Conservation (phyloP, 2,888 invertebrate genomes). For the Tinea semifulvella region DNA sequence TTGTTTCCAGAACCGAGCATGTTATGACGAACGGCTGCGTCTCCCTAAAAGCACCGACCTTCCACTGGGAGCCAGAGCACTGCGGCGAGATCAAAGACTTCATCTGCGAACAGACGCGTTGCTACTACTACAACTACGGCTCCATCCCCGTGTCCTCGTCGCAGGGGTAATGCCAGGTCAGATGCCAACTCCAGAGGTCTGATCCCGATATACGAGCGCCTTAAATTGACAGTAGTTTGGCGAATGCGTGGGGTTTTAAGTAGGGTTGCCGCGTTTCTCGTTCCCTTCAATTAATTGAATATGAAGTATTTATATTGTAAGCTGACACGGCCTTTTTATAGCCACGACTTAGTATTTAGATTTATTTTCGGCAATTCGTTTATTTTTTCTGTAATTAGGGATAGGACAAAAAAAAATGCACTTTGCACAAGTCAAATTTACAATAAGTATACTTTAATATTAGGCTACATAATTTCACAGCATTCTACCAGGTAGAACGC, state of each 20-base stretch:
- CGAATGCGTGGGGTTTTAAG: not conserved
- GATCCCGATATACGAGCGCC: slow-evolving; percentile 59
- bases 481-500: too few relatives aligned
- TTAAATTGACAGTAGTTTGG: slow-evolving; percentile 22
- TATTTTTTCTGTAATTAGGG: too few relatives aligned
- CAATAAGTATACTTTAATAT: too few relatives aligned
- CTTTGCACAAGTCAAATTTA: too few relatives aligned
- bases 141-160: slow-evolving; percentile 88
- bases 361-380: too few relatives aligned
- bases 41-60: slow-evolving; percentile 77
- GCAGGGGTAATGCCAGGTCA: slow-evolving; percentile 92
- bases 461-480: too few relatives aligned
- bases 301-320: too few relatives aligned
- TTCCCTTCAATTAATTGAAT: not conserved
- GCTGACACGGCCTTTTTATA: too few relatives aligned
- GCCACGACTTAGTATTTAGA: too few relatives aligned
- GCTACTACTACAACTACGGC: slow-evolving; percentile 91
- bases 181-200: slow-evolving; percentile 68
- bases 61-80: slow-evolving; percentile 85
- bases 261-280: not conserved
- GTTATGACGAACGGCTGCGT: slow-evolving; percentile 77
- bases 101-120: slow-evolving; percentile 89
- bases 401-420: too few relatives aligned
- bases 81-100: slow-evolving; percentile 86
- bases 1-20: slow-evolving; percentile 58